Base-by-base conservation (phyloP, 1,140 invertebrate genomes). In the Marisa cornuarietis region DNA sequence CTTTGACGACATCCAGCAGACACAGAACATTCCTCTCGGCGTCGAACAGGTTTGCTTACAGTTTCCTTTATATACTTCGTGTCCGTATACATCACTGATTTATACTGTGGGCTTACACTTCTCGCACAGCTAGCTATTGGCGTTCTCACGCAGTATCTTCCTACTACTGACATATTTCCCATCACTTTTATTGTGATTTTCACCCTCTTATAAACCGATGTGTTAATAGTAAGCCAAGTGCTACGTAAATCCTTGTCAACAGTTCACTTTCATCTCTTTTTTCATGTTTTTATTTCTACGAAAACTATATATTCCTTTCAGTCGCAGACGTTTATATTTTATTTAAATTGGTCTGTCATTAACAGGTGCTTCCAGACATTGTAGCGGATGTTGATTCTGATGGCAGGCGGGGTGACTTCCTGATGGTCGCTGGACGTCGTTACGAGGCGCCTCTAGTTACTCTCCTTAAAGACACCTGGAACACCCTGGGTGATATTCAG, bases 1-100 rank as follows among this genome's bases (percentile, higher is more conserved):
- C 54, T 83, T 83, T 69, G 75, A 85, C 65, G 24, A 63, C 51
- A 61, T 26, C 18, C 14, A 7, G 18, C 9, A 74, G 24, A 81
- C 82, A 16, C 83, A 84, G 72, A 72, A 61, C 26, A 31, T 81
- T 18, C 82, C 78, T 1, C 8, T 13, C 16, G 51, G 7, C 8
- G 10, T 65, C 16, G 62, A 24, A 66, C 20, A 65, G 73, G 73
- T 75, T 22, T 1, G 54, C 31, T 51, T 13, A 73, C 26, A 8
- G 8, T 18, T 24, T 24, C 22, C 22, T 68, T 24, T 13, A 16
- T 24, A 1, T 13, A 1, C 22, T 24, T 68, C 11, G 65, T 68
- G 10, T 31, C 71, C n/a, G 71, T 18, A 16, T 20, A 0, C 68
- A 20, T 5, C 62, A 20, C 42, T 22, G 18, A 18, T 22, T 16